These are phyloP conservation scores for Salticus scenicus DNA, from an alignment of 2,888 invertebrate species.

Conservation along the genomic window DNA sequence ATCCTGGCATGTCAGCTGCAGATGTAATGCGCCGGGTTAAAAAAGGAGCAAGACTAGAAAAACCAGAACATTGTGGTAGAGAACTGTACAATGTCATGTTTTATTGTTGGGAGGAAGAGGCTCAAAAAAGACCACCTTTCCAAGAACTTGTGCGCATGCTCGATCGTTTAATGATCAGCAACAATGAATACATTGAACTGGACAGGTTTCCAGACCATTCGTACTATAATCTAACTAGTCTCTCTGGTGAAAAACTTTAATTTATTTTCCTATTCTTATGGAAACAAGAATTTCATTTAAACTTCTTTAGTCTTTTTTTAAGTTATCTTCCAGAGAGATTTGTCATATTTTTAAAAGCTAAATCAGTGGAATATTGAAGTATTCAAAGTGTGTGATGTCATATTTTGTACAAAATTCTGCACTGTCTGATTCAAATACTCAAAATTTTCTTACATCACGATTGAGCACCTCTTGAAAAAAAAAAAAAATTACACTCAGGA, in stretches of 20 bases:
- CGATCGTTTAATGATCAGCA: slow-evolving; percentile 88
- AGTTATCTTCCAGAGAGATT: not conserved
- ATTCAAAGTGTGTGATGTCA: too few relatives aligned
- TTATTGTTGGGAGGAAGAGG: slow-evolving; percentile 94
- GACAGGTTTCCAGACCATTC: slow-evolving; percentile 94
- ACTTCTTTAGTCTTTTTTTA: not conserved
- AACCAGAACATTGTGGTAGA: slow-evolving; percentile 93
- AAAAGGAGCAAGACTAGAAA: slow-evolving; percentile 91
- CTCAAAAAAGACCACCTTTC: slow-evolving; percentile 89
- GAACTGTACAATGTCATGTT: slow-evolving; percentile 94
- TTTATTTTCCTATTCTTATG: not conserved
- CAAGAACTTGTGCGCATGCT: slow-evolving; percentile 86
- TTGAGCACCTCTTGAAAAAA: too few relatives aligned
- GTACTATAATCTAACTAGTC: slow-evolving; percentile 78
- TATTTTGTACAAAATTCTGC: not conserved
- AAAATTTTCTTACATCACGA: too few relatives aligned
- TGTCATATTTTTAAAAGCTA: not conserved
- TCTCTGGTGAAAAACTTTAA: slow-evolving; percentile 72
- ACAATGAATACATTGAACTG: slow-evolving; percentile 94
- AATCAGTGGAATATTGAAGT: too few relatives aligned
- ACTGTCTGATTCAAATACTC: not conserved
- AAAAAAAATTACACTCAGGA: too few relatives aligned
- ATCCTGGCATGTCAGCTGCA: slow-evolving; percentile 92
- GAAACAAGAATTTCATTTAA: not conserved
- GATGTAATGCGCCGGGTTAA: slow-evolving; percentile 92